Conservation (phyloP, 2,888 invertebrate genomes). For the Leptopilina syphax region DNA sequence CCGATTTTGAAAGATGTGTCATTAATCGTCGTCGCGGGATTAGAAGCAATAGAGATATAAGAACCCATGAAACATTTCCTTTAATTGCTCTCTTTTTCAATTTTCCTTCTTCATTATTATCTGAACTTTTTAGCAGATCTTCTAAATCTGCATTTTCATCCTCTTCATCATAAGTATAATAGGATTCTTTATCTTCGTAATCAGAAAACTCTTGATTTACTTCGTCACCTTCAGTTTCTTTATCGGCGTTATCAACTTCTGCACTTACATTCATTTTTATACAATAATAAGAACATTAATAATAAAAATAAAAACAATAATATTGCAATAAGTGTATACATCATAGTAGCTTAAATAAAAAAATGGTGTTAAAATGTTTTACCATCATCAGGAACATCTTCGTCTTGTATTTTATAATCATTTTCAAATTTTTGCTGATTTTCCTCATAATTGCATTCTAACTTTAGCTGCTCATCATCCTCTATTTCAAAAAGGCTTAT, state of each 20-base stretch:
- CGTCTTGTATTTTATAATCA: too few species aligned
- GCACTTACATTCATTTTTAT: background rate
- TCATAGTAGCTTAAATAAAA: too few species aligned
- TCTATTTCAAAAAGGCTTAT: too few species aligned
- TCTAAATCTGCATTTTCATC: conserved; percentile 1
- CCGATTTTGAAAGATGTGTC: background rate
- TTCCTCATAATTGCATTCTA: too few species aligned
- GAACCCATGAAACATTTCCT: background rate
- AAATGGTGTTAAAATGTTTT: too few species aligned
- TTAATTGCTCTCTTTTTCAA: background rate
- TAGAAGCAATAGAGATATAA: background rate
- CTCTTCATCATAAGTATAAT: background rate
- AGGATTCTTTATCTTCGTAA: background rate
- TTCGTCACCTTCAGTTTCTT: background rate
- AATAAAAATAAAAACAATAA: too few species aligned
- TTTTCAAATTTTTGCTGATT: too few species aligned
- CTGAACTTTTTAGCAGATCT: background rate
- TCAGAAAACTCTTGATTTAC: background rate
- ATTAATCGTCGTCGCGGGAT: conserved; percentile 14
- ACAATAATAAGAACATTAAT: too few species aligned
- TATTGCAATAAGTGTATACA: too few species aligned
- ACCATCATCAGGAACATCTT: too few species aligned
- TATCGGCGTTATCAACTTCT: background rate
- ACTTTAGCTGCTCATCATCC: too few species aligned
- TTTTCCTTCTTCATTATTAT: background rate